Evolutionary conservation across 2,113 vertebrate genomes (phyloP), one percentile per base, ranked within the genome.

Genomic region (Excalfactoria chinensis): DNA sequence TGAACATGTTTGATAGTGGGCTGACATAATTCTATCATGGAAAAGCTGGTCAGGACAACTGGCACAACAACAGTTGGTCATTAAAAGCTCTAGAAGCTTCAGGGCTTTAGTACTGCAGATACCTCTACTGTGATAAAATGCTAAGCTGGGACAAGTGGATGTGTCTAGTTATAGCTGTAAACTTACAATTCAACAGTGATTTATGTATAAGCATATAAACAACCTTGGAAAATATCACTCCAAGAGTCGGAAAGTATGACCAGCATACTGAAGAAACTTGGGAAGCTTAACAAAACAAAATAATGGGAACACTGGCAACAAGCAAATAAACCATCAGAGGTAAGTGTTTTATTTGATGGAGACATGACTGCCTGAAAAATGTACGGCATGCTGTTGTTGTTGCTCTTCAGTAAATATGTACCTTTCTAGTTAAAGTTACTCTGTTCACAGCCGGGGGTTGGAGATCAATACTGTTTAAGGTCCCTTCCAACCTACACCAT

Each of bases 1-100:
- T 67, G 51, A 59, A 13, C 44, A 44, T 0, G 0, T 76, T 32
- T 22, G 9, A 30, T 23, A 70, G 49, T 12, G 84, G 40, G 7
- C 30, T 78, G 25, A 51, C 73, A 25, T 46, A 77, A 77, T 34
- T 63, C 21, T 64, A 43, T 13, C 17, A 34, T 7, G 58, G 55
- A 25, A 49, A 17, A 74, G 40, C 3, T 10, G 73, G 55, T 6
- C 41, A 73, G 9, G 48, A 6, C 20, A 85, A 26, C 3, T 1
- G 2, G 13, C 0, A 0, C 11, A 41, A 14, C 41, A 84, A 6
- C 1, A 1, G 18, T 32, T 41, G 23, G 58, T 22, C 41, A 32
- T 32, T 53, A 28, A n/a, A n/a, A 66, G 23, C 6, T 51, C 48
- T 37, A 92, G 32, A n/a, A 3, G 16, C 16, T 37, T 46, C 30